phyloP scores from a whole-genome alignment of 2,888 invertebrate species.

The Melitaea athalia region DNA sequence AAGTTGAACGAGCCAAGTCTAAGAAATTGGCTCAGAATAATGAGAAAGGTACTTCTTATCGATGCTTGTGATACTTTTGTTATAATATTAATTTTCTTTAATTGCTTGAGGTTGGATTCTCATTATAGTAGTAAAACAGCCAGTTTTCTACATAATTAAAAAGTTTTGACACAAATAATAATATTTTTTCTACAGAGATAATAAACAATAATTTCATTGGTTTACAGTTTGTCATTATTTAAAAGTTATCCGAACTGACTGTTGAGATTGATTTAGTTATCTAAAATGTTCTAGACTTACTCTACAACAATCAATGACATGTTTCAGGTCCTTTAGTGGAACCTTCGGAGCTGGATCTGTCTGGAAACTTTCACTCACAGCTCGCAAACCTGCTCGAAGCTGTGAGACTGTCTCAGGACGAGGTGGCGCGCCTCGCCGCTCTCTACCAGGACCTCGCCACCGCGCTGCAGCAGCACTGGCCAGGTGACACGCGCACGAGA shows the following conservation, averaged over 20 bases:
- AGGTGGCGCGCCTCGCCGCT: conserved; percentile 53
- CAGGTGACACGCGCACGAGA: too few species aligned
- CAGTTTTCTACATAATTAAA: too few species aligned
- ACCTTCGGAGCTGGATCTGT: conserved; percentile 54
- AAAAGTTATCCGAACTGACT: background rate
- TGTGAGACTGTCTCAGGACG: conserved; percentile 65
- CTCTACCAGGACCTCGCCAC: conserved; percentile 73
- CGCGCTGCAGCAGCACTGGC: conserved; percentile 49
- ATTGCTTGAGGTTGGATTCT: too few species aligned
- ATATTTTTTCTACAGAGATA: too few species aligned
- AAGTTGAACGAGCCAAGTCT: conserved; percentile 44
- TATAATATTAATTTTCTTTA: too few species aligned
- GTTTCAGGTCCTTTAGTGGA: conserved; percentile 50
- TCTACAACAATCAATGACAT: background rate
- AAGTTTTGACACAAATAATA: too few species aligned
- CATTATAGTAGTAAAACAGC: too few species aligned
- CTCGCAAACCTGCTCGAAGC: conserved; percentile 55
- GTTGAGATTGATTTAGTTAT: background rate
- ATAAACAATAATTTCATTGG: too few species aligned
- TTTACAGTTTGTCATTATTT: background rate
- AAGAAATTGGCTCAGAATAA: conserved; percentile 48
- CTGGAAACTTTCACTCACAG: conserved; percentile 69
- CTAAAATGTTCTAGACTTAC: too few species aligned
- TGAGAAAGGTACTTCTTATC: conserved; percentile 47
- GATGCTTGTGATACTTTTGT: background rate